Conservation (phyloP, 2,113 vertebrate genomes). For the Calidris pugnax region DNA sequence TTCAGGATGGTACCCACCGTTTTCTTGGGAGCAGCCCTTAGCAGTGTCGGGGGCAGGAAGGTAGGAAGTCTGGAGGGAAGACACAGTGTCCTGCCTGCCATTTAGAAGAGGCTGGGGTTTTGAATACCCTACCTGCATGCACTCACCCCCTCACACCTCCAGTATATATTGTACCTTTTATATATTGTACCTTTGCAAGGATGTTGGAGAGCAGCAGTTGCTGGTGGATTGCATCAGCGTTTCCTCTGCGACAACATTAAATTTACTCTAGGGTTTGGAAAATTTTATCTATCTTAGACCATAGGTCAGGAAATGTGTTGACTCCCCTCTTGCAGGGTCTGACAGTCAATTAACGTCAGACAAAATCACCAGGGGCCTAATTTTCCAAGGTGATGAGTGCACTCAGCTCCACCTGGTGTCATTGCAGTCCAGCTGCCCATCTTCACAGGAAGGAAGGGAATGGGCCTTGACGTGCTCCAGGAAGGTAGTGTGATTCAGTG, state of each 20-base stretch:
- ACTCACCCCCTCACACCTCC: not conserved
- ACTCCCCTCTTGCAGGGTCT: not conserved
- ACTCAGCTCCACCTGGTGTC: not conserved
- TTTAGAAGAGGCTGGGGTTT: not conserved
- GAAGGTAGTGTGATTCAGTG: not conserved
- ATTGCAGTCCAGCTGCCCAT: constrained; percentile 17
- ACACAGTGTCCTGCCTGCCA: not conserved
- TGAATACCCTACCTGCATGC: not conserved
- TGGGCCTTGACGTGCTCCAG: not conserved
- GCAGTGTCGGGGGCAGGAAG: not conserved
- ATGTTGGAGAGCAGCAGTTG: not conserved
- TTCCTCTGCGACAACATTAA: not conserved
- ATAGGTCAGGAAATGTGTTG: constrained; percentile 30
- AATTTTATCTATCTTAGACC: not conserved
- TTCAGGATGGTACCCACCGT: not conserved
- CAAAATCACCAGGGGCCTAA: not conserved
- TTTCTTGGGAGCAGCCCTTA: not conserved
- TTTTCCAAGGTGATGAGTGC: not conserved
- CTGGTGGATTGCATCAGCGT: not conserved
- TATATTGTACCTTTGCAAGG: not conserved
- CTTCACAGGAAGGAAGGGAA: constrained; percentile 51
- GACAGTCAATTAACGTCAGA: not conserved
- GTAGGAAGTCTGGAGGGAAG: not conserved
- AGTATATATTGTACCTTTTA: not conserved
- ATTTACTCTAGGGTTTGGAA: not conserved